Conservation (phyloP, 2,888 invertebrate species). For the Pachymerium ferrugineum region DNA sequence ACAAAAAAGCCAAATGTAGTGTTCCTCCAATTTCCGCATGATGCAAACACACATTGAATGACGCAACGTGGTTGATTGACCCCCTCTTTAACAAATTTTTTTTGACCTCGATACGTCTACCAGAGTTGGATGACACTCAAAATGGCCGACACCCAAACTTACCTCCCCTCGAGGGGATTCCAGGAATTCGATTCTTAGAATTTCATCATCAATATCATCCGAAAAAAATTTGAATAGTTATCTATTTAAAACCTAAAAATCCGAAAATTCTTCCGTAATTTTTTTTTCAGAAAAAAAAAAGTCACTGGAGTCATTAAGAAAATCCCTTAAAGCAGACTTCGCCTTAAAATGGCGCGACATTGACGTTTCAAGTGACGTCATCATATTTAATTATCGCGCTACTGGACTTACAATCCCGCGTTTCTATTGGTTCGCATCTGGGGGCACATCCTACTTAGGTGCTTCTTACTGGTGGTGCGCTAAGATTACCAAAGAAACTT, state of each 20-base stretch:
- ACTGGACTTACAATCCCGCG: neutral
- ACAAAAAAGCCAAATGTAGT: neutral
- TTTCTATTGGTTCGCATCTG: neutral
- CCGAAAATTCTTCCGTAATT: too few relatives aligned
- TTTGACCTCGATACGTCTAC: neutral
- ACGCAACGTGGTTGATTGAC: conserved; percentile 21
- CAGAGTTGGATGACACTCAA: neutral
- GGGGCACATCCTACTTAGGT: neutral
- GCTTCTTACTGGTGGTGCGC: neutral
- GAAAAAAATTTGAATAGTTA: too few relatives aligned
- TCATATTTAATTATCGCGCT: conserved; percentile 7
- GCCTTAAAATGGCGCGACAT: conserved; percentile 22
- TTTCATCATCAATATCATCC: too few relatives aligned
- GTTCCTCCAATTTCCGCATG: neutral
- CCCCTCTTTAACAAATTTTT: neutral
- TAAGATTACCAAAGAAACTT: too few relatives aligned
- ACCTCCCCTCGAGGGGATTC: neutral
- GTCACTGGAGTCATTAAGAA: neutral
- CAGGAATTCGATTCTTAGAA: neutral
- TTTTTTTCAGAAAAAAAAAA: neutral
- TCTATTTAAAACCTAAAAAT: too few relatives aligned
- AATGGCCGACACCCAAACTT: neutral
- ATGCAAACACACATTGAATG: neutral
- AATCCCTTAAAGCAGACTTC: neutral
- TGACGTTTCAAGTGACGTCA: neutral